Percentiles rank a stretch among this genome's conserved stretches.
These are phyloP conservation scores for Intellagama lesueurii DNA, from an alignment of 2,797 vertebrate genomes.

Conservation along the genomic window DNA sequence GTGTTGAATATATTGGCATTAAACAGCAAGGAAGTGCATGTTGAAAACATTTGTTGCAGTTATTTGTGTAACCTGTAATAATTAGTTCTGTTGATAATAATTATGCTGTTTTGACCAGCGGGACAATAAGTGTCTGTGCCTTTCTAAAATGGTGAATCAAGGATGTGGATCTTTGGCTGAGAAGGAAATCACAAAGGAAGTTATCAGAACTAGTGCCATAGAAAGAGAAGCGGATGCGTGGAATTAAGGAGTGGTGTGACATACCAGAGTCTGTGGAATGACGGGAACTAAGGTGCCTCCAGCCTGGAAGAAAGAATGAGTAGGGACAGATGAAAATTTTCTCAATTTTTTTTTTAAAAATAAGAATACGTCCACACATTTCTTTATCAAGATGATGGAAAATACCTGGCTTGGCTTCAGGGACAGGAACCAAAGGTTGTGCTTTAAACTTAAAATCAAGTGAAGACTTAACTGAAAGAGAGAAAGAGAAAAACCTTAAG, in stretches of 20 bases:
- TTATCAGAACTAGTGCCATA: background rate
- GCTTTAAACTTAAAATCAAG: too few relatives aligned
- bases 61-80: background rate
- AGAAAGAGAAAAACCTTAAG: too few relatives aligned
- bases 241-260: background rate
- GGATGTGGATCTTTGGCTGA: background rate
- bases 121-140: too few relatives aligned
- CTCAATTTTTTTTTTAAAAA: background rate
- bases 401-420: too few relatives aligned
- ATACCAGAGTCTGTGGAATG: background rate
- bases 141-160: background rate
- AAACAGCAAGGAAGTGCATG: background rate
- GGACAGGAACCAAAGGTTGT: too few relatives aligned
- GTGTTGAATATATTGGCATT: background rate
- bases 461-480: too few relatives aligned
- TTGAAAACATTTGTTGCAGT: background rate
- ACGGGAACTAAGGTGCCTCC: background rate
- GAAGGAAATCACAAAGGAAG: background rate
- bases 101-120: background rate
- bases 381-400: background rate
- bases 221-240: background rate
- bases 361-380: background rate
- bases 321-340: background rate
- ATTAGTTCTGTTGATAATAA: background rate
- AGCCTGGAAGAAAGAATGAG: background rate